Evolutionary conservation across 2,797 vertebrate genomes (phyloP).

Genomic region (Poecilia picta): DNA sequence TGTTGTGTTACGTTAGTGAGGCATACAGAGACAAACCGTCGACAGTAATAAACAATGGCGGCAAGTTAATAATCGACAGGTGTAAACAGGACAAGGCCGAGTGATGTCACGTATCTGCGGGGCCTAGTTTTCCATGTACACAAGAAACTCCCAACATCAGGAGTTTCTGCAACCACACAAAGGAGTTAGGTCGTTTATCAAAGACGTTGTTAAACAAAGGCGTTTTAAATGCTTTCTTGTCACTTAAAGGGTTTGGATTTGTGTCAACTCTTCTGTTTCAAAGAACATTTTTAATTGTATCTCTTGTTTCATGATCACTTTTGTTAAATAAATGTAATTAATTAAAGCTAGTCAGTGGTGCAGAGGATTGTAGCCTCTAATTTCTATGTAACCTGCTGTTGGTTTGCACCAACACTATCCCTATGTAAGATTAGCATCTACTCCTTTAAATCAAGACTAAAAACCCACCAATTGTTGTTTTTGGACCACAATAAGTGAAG

Average conservation of each 20-base stretch:
- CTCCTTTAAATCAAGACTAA: too few species aligned
- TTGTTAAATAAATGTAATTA: neutral
- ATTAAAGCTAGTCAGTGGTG: neutral
- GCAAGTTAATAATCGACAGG: constrained; percentile 76
- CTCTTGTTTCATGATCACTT: neutral
- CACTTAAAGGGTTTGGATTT: neutral
- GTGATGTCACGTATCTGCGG: constrained; percentile 55
- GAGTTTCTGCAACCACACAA: neutral
- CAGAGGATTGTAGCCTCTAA: neutral
- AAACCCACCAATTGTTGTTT: too few species aligned
- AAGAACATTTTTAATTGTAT: neutral
- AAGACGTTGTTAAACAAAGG: neutral
- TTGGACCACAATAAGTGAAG: too few species aligned
- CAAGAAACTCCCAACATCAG: neutral
- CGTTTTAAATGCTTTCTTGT: neutral
- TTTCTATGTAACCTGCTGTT: neutral
- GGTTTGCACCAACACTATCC: neutral
- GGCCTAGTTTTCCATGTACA: neutral
- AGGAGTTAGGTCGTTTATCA: neutral
- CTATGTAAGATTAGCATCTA: neutral
- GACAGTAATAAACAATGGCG: constrained; percentile 9
- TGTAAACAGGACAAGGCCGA: constrained; percentile 64
- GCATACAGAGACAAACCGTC: constrained; percentile 13
- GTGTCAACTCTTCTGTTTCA: neutral
- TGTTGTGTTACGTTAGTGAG: fast-evolving